phyloP scores from a whole-genome alignment of 2,888 invertebrate genomes.

The Dusona sp. region DNA sequence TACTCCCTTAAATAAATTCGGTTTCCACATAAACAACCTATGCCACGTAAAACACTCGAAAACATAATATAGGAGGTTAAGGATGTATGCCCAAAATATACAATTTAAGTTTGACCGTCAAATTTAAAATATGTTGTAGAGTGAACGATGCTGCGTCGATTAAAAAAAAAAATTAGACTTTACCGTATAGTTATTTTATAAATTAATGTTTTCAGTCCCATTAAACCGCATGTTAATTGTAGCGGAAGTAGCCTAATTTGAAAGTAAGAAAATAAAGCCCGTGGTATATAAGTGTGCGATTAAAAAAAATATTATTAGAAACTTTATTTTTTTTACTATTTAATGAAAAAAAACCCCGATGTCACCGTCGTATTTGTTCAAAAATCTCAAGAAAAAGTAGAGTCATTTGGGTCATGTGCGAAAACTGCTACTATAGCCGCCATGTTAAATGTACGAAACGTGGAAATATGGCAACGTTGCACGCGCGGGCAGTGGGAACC shows the following conservation, averaged over 20 bases:
- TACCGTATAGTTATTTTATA: neutral
- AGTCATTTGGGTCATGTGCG: neutral
- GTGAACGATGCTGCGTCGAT: neutral
- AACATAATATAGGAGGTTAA: too few species aligned
- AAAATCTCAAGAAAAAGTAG: constrained; percentile 1
- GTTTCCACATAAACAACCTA: too few species aligned
- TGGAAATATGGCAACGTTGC: constrained; percentile 8
- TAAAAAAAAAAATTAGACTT: constrained; percentile 7
- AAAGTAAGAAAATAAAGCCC: too few species aligned
- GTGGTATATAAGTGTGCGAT: too few species aligned
- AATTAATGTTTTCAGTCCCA: too few species aligned
- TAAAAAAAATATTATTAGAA: constrained; percentile 4
- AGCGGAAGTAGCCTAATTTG: too few species aligned
- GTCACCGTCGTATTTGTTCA: constrained; percentile 4
- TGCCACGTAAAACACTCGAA: too few species aligned
- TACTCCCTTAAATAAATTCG: too few species aligned
- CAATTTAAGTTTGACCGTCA: too few species aligned
- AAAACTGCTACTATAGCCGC: constrained; percentile 21
- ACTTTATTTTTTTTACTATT: neutral
- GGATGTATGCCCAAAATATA: too few species aligned
- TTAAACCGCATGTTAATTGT: too few species aligned
- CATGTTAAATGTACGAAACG: neutral
- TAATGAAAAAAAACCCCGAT: constrained; percentile 1
- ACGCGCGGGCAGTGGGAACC: neutral
- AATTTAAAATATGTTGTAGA: too few species aligned